A percentile compares a stretch with the other conserved stretches of the same genome.
phyloP scores from a whole-genome alignment of 1,140 invertebrate genomes.

The Pseudomyrmex dendroicus region DNA sequence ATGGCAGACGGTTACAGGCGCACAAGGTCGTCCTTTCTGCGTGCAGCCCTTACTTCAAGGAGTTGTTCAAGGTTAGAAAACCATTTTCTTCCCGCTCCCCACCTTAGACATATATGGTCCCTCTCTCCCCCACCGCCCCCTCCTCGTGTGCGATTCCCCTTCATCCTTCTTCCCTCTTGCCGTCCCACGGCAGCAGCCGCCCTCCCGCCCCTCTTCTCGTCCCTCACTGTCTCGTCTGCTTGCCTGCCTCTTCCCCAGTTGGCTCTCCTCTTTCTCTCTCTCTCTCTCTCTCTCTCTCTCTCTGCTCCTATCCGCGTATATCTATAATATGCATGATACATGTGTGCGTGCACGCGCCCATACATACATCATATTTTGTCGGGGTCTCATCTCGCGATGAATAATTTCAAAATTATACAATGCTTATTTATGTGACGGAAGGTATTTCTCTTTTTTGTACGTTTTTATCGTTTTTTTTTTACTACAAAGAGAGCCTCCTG shows the following conservation, averaged over 20 bases:
- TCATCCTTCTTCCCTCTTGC: neutral
- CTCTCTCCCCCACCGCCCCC: slow-evolving; percentile 1
- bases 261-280: neutral
- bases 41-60: slow-evolving; percentile 93
- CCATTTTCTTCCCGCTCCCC: slow-evolving; percentile 65
- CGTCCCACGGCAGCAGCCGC: slow-evolving; percentile 10
- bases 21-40: slow-evolving; percentile 93
- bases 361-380: slow-evolving; percentile 45
- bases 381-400: slow-evolving; percentile 63
- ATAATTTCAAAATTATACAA: slow-evolving; percentile 71
- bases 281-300: no score
- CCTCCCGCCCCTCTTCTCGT: slow-evolving; percentile 8
- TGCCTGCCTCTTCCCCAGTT: neutral
- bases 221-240: neutral
- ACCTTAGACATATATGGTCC: slow-evolving; percentile 52
- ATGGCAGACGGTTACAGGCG: slow-evolving; percentile 90
- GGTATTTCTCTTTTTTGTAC: neutral
- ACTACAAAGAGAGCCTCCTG: neutral
- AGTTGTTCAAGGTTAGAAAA: slow-evolving; percentile 91
- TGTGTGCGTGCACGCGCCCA: slow-evolving; percentile 13
- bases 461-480: slow-evolving; percentile 17
- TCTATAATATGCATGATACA: neutral
- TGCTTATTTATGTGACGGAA: slow-evolving; percentile 57
- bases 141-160: neutral
- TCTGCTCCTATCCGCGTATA: neutral